Base-by-base conservation (phyloP, 2,888 invertebrate genomes). In the Eledona agricola region DNA sequence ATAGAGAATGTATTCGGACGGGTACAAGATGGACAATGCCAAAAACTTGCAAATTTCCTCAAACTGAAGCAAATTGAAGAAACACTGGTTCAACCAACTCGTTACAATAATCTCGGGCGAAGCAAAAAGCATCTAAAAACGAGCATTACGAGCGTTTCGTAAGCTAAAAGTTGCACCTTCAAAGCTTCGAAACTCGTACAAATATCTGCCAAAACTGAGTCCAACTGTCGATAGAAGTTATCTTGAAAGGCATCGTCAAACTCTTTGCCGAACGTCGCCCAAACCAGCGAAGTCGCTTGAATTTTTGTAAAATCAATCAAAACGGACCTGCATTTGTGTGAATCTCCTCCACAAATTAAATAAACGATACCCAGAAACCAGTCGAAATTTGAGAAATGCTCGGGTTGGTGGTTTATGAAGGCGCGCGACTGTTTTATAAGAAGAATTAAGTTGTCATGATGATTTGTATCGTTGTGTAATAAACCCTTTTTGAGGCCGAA, bases 21-120 rank as follows among this genome's bases (percentile, higher is more conserved):
- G 61, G 51, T 54, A 64, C 25, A 66, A 34, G 25, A 63, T 34
- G 3, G 52, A 34, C 22, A 66, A 50, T 6, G 35, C 16, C 5
- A 64, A 12, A 31, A 62, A 66, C 43, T 63, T 64, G 20, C 62
- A 63, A 10, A 66, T 53, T 57, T 66, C 66, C 37, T 54, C 43
- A 46, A 62, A 66, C 7, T 40, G 43, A 4, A 66, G 45, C 16
- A 59, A 51, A 26, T 62, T 58, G 25, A 66, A 61, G 13, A 64
- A 66, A 42, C 60, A 60, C 19, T 66, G 64, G 10, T 52, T 58
- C 5, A 64, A 31, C 62, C 64, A 65, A 37, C 55, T 61, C 38
- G 32, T 40, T 6, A 53, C 54, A 4, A 65, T 35, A 6, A 55
- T 17, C 15, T 25, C 49, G 7, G 54, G 23, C 9, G 51, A 32